These are phyloP conservation scores for Acanthosoma haemorrhoidale DNA, from an alignment of 2,888 invertebrate species.

Conservation along the genomic window DNA sequence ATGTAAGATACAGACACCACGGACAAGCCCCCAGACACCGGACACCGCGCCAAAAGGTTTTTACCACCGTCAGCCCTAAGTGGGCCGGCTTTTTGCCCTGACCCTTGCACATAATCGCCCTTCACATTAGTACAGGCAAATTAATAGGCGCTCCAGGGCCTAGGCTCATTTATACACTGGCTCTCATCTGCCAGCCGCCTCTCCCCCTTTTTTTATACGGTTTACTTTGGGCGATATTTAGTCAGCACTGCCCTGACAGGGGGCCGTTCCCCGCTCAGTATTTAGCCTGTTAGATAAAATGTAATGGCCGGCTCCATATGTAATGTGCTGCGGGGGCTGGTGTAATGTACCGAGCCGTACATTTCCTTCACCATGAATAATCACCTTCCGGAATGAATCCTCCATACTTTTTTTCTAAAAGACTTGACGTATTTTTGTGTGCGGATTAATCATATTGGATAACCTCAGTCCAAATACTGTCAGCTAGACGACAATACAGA, in stretches of 20 bases:
- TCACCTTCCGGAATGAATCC: no score
- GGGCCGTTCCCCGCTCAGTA: not conserved
- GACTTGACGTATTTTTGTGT: no score
- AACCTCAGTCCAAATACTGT: no score
- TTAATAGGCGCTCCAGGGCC: not conserved
- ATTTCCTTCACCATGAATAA: no score
- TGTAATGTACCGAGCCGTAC: no score
- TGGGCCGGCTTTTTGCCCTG: not conserved
- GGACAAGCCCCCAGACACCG: not conserved
- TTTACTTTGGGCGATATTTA: not conserved
- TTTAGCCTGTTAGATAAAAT: not conserved
- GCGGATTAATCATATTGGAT: no score
- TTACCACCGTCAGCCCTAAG: not conserved
- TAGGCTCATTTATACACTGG: not conserved
- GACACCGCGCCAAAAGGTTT: not conserved
- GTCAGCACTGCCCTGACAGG: not conserved
- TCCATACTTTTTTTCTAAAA: no score
- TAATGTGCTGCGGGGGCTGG: not conserved
- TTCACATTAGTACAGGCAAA: slow-evolving; percentile 13
- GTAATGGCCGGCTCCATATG: not conserved
- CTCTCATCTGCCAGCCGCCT: not conserved
- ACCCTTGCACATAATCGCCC: slow-evolving; percentile 15
- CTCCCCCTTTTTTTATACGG: not conserved
- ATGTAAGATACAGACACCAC: no score
- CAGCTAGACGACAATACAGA: no score